phyloP scores from a whole-genome alignment of 2,888 invertebrate genomes.

The Pristionchus fissidentatus region DNA sequence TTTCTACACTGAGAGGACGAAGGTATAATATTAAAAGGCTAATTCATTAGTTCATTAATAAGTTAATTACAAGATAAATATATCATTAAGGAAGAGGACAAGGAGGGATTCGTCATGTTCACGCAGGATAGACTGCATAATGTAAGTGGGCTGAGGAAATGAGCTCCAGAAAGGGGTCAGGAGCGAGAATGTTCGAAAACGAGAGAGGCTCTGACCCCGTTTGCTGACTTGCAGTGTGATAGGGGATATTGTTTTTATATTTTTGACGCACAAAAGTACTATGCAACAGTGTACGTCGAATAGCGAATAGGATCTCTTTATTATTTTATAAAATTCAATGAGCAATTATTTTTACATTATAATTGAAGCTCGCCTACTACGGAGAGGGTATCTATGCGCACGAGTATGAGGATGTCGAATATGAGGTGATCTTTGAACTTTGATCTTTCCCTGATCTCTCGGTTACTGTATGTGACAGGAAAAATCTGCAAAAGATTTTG shows the following conservation, averaged over 20 bases:
- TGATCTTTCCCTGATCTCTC: too few relatives aligned
- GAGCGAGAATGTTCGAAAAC: too few relatives aligned
- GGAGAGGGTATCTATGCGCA: not conserved
- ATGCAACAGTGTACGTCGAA: not conserved
- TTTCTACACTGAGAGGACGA: not conserved
- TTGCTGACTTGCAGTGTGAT: too few relatives aligned
- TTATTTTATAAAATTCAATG: too few relatives aligned
- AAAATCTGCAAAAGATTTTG: constrained; percentile 46
- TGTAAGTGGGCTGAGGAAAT: too few relatives aligned
- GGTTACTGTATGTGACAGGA: too few relatives aligned
- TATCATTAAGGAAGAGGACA: too few relatives aligned
- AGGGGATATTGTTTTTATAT: not conserved
- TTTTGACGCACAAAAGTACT: too few relatives aligned
- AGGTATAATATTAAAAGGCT: not conserved
- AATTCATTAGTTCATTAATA: too few relatives aligned
- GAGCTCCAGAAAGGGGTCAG: too few relatives aligned
- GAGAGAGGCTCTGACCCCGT: too few relatives aligned
- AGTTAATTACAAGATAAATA: not conserved
- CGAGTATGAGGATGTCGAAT: not conserved
- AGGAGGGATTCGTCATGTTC: not conserved
- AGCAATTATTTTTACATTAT: not conserved
- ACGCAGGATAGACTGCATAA: not conserved
- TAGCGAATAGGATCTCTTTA: not conserved
- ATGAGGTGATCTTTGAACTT: too few relatives aligned
- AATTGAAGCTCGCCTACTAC: not conserved